These are phyloP conservation scores for Martes martes DNA, from an alignment of 2,113 vertebrate genomes.

Conservation along the genomic window DNA sequence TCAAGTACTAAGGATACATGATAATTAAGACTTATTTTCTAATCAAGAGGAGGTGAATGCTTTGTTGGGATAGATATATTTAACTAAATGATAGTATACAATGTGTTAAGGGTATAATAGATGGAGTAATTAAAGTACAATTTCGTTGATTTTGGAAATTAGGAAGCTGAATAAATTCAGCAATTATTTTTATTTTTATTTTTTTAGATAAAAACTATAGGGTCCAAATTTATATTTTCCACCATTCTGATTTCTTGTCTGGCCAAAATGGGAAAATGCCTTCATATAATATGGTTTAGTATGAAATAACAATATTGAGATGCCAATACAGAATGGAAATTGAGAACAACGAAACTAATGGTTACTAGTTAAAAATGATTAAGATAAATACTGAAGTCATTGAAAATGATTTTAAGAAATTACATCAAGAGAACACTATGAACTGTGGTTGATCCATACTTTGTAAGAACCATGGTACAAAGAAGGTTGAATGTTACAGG, in stretches of 20 bases:
- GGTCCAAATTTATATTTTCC: background rate
- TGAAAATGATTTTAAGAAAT: background rate
- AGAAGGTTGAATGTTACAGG: background rate
- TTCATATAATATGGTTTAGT: background rate
- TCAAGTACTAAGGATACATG: background rate
- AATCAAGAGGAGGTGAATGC: background rate
- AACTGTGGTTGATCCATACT: background rate
- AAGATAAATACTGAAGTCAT: background rate
- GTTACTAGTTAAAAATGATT: background rate
- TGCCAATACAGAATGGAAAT: background rate
- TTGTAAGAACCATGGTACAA: background rate
- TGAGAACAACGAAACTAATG: fast-evolving
- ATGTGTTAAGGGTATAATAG: background rate
- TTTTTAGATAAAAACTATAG: background rate
- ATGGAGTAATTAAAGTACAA: background rate
- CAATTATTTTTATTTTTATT: background rate
- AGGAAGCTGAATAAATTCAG: background rate
- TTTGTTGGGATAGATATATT: background rate
- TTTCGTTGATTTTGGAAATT: background rate
- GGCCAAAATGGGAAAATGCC: background rate
- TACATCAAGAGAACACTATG: background rate
- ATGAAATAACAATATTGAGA: background rate
- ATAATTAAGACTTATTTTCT: background rate
- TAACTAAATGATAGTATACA: background rate
- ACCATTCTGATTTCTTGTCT: background rate